These are phyloP conservation scores for Euzetes globulus DNA, from an alignment of 2,888 invertebrate species.

Conservation along the genomic window DNA sequence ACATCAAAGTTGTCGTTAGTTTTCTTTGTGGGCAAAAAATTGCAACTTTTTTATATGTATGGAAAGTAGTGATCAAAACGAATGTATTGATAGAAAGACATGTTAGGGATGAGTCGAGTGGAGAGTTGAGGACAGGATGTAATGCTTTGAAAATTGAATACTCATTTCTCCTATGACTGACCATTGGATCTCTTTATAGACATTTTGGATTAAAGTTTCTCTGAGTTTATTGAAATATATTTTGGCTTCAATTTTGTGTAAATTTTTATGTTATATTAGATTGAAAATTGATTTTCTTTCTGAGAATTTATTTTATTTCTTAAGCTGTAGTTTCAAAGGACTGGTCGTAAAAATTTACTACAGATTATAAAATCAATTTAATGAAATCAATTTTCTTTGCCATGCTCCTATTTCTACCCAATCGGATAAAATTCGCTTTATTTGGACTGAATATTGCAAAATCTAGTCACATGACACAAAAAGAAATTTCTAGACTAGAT, in stretches of 20 bases:
- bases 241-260: not conserved
- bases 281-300: not conserved
- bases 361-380: too few relatives aligned
- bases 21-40: not conserved
- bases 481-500: too few relatives aligned
- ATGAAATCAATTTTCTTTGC: too few relatives aligned
- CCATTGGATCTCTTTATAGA: slow-evolving; percentile 11
- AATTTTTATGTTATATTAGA: not conserved
- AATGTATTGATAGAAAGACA: not conserved
- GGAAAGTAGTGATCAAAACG: too few relatives aligned
- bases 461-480: too few relatives aligned
- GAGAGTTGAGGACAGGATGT: not conserved
- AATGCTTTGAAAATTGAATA: not conserved
- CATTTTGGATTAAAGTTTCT: not conserved
- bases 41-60: not conserved
- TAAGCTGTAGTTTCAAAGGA: too few relatives aligned
- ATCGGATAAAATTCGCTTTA: too few relatives aligned
- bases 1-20: too few relatives aligned
- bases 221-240: not conserved
- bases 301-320: not conserved
- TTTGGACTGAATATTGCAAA: too few relatives aligned
- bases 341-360: too few relatives aligned
- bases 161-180: not conserved
- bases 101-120: not conserved
- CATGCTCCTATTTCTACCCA: too few relatives aligned